A percentile compares a stretch with the other conserved stretches of the same genome.
phyloP scores from a whole-genome alignment of 2,797 vertebrate genomes.

The Sebastes diploproa region DNA sequence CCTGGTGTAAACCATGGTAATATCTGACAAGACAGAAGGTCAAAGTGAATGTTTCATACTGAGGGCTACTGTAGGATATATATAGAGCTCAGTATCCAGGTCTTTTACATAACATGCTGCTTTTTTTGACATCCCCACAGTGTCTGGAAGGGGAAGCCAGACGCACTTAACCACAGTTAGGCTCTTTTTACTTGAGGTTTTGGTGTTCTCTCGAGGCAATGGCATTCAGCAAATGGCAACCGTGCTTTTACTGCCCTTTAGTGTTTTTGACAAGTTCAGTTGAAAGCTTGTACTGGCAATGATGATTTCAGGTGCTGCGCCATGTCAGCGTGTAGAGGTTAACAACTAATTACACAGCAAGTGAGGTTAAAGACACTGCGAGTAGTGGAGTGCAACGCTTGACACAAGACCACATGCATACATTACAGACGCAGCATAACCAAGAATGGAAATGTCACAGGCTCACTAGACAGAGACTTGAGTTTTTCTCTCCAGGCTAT shows the following conservation, averaged over 20 bases:
- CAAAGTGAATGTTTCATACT: constrained; percentile 79
- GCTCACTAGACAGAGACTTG: constrained; percentile 3
- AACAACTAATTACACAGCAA: constrained; percentile 33
- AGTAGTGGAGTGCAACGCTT: constrained; percentile 15
- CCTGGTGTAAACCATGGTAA: constrained; percentile 59
- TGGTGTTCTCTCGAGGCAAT: constrained; percentile 23
- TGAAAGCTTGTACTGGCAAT: constrained; percentile 23
- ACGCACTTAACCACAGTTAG: constrained; percentile 35
- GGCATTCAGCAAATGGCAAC: constrained; percentile 19
- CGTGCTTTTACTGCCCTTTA: constrained; percentile 26
- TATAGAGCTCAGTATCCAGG: constrained; percentile 69
- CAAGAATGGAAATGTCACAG: constrained; percentile 29
- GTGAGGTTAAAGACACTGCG: constrained; percentile 31
- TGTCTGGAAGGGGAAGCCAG: constrained; percentile 78
- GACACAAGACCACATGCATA: constrained; percentile 17
- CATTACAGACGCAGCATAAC: constrained; percentile 28
- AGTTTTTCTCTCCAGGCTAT: constrained; percentile 4
- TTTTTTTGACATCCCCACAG: constrained; percentile 85
- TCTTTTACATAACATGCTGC: constrained; percentile 72
- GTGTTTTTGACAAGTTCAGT: constrained; percentile 38
- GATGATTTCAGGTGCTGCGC: constrained; percentile 32
- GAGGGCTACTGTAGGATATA: constrained; percentile 69
- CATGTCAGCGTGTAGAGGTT: constrained; percentile 23
- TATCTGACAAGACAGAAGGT: constrained; percentile 81
- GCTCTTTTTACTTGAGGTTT: constrained; percentile 35